A percentile compares a stretch with the other conserved stretches of the same genome.
phyloP scores from a whole-genome alignment of 2,797 vertebrate genomes.

The Pogoniulus pusillus region DNA sequence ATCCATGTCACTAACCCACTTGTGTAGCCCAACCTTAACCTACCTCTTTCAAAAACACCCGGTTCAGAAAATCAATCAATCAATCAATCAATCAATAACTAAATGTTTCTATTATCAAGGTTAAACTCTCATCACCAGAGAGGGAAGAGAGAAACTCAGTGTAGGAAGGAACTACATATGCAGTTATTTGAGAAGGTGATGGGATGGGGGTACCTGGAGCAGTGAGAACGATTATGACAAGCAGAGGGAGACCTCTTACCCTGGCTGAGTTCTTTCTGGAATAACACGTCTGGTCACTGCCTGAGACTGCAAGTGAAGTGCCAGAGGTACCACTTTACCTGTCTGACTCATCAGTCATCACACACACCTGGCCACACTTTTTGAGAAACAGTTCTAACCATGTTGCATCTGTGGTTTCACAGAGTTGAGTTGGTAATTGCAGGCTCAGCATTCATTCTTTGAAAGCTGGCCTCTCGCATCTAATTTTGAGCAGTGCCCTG shows the following conservation, averaged over 20 bases:
- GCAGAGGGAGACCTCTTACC: not conserved
- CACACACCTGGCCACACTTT: accelerated
- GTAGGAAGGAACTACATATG: not conserved
- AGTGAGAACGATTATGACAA: not conserved
- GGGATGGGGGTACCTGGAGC: not conserved
- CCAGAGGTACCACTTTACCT: not conserved
- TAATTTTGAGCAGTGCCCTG: constrained; percentile 12
- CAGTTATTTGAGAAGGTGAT: not conserved
- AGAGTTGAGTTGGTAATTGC: not conserved
- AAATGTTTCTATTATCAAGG: not conserved
- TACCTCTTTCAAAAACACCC: not conserved
- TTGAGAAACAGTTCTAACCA: not conserved
- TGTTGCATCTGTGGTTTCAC: not conserved
- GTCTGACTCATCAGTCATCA: not conserved
- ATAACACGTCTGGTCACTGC: not conserved
- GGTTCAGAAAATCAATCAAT: not conserved
- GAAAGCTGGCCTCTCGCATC: not conserved
- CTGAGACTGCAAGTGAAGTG: not conserved
- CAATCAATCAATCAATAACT: not conserved
- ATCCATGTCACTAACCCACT: not conserved
- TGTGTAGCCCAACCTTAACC: not conserved
- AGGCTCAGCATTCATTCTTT: constrained; percentile 12
- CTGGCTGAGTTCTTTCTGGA: not conserved
- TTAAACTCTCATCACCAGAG: not conserved
- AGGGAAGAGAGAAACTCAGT: not conserved